Conservation (phyloP, 2,888 invertebrate genomes). For the Diploptera punctata region DNA sequence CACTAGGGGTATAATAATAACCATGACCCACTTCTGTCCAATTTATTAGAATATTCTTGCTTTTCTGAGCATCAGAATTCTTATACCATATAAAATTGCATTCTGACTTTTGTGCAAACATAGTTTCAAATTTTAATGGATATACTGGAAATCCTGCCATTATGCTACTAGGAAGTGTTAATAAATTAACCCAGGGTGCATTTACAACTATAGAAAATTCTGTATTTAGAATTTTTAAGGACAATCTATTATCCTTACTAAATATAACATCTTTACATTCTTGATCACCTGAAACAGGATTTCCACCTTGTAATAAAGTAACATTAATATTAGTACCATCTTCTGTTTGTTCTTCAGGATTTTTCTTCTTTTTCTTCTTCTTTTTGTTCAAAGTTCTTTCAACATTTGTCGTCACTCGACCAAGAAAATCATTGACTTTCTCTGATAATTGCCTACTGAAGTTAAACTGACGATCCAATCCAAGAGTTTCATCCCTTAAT, state of each 20-base stretch:
- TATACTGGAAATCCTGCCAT: slow-evolving; percentile 78
- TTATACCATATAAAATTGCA: slow-evolving; percentile 73
- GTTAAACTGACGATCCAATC: slow-evolving; percentile 72
- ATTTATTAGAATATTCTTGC: slow-evolving; percentile 48
- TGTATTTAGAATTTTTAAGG: slow-evolving; percentile 63
- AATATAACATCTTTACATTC: slow-evolving; percentile 48
- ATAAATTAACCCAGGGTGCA: slow-evolving; percentile 71
- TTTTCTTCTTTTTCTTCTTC: slow-evolving; percentile 54
- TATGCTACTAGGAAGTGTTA: slow-evolving; percentile 72
- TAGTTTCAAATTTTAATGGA: slow-evolving; percentile 71
- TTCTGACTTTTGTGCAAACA: slow-evolving; percentile 63
- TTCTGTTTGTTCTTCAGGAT: slow-evolving; percentile 45
- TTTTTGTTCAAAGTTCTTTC: slow-evolving; percentile 64
- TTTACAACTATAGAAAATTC: slow-evolving; percentile 72
- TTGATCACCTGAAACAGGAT: slow-evolving; percentile 48
- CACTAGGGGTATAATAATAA: slow-evolving; percentile 65
- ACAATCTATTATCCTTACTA: slow-evolving; percentile 50
- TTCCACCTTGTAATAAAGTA: slow-evolving; percentile 41
- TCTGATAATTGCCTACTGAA: slow-evolving; percentile 70
- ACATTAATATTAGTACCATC: slow-evolving; percentile 36
- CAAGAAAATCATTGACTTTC: slow-evolving; percentile 63
- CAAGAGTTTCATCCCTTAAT: slow-evolving; percentile 56
- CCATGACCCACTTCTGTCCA: slow-evolving; percentile 68
- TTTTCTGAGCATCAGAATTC: slow-evolving; percentile 20
- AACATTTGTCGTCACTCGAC: slow-evolving; percentile 69